Evolutionary conservation across 1,140 invertebrate genomes (phyloP).

Genomic region (Pseudomyrmex sp.): DNA sequence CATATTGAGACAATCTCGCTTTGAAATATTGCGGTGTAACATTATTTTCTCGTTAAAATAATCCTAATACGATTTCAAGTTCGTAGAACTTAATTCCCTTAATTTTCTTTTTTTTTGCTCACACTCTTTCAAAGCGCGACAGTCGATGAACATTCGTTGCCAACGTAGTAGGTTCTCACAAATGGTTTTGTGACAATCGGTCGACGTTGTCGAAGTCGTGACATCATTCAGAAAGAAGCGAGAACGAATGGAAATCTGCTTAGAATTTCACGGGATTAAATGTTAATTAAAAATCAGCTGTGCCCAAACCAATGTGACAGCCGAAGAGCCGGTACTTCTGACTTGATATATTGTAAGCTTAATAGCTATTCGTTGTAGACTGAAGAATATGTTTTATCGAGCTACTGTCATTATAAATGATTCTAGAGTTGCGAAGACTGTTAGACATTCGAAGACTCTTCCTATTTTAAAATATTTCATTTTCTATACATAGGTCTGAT

Average conservation of each 20-base stretch:
- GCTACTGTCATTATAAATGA: constrained; percentile 26
- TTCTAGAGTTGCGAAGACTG: not conserved
- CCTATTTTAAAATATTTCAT: not conserved
- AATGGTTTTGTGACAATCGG: not conserved
- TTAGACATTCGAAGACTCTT: constrained; percentile 10
- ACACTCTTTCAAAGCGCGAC: not conserved
- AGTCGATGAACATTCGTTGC: not conserved
- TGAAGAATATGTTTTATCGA: constrained; percentile 1
- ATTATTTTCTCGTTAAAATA: not conserved
- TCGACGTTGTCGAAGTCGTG: constrained; percentile 12
- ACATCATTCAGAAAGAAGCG: not conserved
- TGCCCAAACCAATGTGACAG: not conserved
- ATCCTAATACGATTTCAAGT: not conserved
- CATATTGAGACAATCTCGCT: not conserved
- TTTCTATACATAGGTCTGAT: not conserved
- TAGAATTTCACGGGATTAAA: constrained; percentile 25
- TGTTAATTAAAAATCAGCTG: not conserved
- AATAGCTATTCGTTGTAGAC: not conserved
- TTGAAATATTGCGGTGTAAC: not conserved
- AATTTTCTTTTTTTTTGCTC: no score
- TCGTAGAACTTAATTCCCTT: not conserved
- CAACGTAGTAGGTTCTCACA: not conserved
- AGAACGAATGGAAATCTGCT: constrained; percentile 6
- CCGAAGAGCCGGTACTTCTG: constrained; percentile 8
- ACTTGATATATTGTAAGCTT: constrained; percentile 14